Conservation (phyloP, 2,797 vertebrate genomes). For the Pangasius macronema region DNA sequence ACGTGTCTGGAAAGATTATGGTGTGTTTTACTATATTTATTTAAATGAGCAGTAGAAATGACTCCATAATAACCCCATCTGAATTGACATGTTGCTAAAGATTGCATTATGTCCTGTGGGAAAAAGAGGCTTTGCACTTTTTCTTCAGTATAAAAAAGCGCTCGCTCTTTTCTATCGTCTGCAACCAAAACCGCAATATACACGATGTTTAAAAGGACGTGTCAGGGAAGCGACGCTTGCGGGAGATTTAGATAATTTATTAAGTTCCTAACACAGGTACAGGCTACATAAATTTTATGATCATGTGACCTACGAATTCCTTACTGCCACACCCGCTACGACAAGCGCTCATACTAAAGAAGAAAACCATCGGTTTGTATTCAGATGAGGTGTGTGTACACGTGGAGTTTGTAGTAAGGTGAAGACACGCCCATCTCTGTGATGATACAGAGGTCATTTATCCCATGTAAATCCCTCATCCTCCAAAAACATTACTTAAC, state of each 20-base stretch:
- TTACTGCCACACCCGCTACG: background rate
- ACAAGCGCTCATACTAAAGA: background rate
- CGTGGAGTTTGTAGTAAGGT: background rate
- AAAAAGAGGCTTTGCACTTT: background rate
- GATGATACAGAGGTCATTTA: background rate
- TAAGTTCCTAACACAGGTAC: background rate
- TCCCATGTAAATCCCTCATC: background rate
- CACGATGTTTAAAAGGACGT: background rate
- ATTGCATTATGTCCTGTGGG: background rate
- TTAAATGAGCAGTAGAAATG: no score
- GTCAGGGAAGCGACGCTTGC: background rate
- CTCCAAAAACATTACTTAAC: background rate
- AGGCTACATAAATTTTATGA: background rate
- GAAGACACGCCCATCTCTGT: background rate
- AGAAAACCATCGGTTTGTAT: background rate
- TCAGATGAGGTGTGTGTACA: background rate
- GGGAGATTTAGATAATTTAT: background rate
- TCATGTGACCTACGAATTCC: background rate
- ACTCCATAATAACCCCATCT: background rate
- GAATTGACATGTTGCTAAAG: background rate
- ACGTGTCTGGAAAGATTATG: no score
- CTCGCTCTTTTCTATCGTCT: background rate
- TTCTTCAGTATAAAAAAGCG: background rate
- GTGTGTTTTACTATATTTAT: no score
- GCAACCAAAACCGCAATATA: background rate